These are phyloP conservation scores for Stenichneumon culpator DNA, from an alignment of 2,888 invertebrate species.

Conservation along the genomic window DNA sequence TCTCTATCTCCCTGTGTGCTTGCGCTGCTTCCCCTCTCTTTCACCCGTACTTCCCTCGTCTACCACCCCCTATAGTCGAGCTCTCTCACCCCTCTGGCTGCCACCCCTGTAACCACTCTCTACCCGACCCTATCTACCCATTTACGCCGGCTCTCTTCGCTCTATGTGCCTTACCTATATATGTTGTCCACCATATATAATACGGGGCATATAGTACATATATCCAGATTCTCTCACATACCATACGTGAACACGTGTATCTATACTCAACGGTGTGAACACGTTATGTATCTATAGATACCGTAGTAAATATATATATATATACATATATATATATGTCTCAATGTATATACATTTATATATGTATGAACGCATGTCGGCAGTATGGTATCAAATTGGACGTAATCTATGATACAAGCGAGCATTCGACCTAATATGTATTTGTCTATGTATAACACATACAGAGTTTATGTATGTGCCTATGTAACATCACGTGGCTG, in stretches of 20 bases:
- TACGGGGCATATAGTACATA: slow-evolving; percentile 43
- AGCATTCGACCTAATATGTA: slow-evolving; percentile 65
- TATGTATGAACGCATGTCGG: slow-evolving; percentile 46
- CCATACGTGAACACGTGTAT: slow-evolving; percentile 21
- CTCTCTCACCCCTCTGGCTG: slow-evolving; percentile 70
- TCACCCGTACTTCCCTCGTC: slow-evolving; percentile 64
- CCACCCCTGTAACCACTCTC: slow-evolving; percentile 77
- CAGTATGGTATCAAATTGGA: slow-evolving; percentile 81
- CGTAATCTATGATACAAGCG: slow-evolving; percentile 72
- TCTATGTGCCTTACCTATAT: slow-evolving; percentile 58
- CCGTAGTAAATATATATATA: background rate
- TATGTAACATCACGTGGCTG: slow-evolving; percentile 11
- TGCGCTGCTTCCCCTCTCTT: slow-evolving; percentile 65
- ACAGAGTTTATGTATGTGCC: background rate
- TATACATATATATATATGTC: background rate
- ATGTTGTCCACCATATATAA: slow-evolving; percentile 29
- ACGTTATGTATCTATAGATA: slow-evolving; percentile 33
- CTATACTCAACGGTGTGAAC: slow-evolving; percentile 24
- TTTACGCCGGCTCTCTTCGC: slow-evolving; percentile 70
- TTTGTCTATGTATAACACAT: slow-evolving; percentile 43
- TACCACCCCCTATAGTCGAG: slow-evolving; percentile 72
- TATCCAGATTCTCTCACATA: slow-evolving; percentile 48
- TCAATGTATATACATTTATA: slow-evolving; percentile 25
- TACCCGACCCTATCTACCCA: slow-evolving; percentile 76
- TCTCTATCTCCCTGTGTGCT: slow-evolving; percentile 70